These are phyloP conservation scores for Tetramorium parvispinum DNA, from an alignment of 1,140 invertebrate species.

Conservation along the genomic window DNA sequence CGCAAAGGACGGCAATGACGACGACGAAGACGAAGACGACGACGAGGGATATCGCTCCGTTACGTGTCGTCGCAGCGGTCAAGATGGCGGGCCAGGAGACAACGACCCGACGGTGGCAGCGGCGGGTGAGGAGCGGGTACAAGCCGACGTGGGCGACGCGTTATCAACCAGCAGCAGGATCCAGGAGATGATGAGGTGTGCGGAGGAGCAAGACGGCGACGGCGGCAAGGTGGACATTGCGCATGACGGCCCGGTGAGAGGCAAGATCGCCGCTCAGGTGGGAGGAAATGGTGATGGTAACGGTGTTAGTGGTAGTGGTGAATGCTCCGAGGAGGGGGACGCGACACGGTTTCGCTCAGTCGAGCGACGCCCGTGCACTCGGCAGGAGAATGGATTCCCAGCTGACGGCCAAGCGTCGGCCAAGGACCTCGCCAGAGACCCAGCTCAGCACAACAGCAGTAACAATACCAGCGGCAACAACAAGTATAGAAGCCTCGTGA, in stretches of 20 bases:
- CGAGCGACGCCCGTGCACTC: constrained; percentile 82
- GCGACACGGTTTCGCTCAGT: constrained; percentile 82
- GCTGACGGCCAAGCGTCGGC: constrained; percentile 63
- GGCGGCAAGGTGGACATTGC: constrained; percentile 64
- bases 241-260: constrained; percentile 84
- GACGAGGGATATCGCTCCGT: constrained; percentile 50
- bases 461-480: constrained; percentile 69
- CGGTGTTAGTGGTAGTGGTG: constrained; percentile 83
- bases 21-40: constrained; percentile 25
- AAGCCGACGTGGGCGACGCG: constrained; percentile 71
- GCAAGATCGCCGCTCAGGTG: constrained; percentile 83
- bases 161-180: constrained; percentile 77
- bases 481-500: constrained; percentile 93
- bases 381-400: constrained; percentile 81
- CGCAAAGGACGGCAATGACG: constrained; percentile 17
- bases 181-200: constrained; percentile 78
- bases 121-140: constrained; percentile 71
- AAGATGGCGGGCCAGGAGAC: constrained; percentile 57
- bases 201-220: constrained; percentile 52
- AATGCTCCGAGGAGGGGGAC: constrained; percentile 85
- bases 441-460: constrained; percentile 27
- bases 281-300: constrained; percentile 85
- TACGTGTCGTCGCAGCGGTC: constrained; percentile 22
- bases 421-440: constrained; percentile 66
- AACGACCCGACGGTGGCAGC: constrained; percentile 54